phyloP scores from a whole-genome alignment of 2,113 vertebrate species.

The Diadophis punctatus region DNA sequence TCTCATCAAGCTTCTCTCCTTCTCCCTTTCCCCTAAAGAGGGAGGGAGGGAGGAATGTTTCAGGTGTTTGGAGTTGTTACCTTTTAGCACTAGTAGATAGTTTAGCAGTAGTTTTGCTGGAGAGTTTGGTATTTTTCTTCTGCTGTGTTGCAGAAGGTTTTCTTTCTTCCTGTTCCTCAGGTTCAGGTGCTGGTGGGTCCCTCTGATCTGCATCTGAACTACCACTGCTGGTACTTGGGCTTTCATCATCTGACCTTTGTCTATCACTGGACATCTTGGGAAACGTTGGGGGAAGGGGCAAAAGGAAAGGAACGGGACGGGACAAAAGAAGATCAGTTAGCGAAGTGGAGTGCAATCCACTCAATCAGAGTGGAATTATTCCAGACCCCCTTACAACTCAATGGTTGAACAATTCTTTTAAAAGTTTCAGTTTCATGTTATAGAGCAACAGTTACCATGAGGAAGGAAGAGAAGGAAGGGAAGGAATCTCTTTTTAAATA shows the following conservation, averaged over 20 bases:
- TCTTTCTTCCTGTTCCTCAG: conserved; percentile 85
- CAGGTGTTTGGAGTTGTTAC: conserved; percentile 60
- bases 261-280: conserved; percentile 88
- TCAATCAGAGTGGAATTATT: not conserved
- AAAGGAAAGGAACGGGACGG: not conserved
- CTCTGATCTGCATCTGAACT: conserved; percentile 90
- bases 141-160: conserved; percentile 85
- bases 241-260: conserved; percentile 88
- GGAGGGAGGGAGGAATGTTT: not conserved
- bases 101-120: conserved; percentile 91
- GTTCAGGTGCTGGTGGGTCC: conserved; percentile 83
- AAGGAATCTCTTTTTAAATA: not conserved
- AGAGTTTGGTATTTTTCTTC: conserved; percentile 88
- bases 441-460: conserved; percentile 46
- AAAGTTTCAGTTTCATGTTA: conserved; percentile 25
- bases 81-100: conserved; percentile 91
- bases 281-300: conserved; percentile 16
- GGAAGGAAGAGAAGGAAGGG: not conserved
- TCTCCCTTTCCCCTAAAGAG: not conserved
- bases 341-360: conserved; percentile 10
- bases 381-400: not conserved
- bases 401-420: not conserved
- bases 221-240: conserved; percentile 90
- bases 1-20: rapidly evolving
- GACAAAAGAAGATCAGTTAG: conserved; percentile 39